Evolutionary conservation across 1,140 invertebrate species (phyloP), one percentile per base, ranked within the genome.

Genomic region (Dermatophagoides farinae): DNA sequence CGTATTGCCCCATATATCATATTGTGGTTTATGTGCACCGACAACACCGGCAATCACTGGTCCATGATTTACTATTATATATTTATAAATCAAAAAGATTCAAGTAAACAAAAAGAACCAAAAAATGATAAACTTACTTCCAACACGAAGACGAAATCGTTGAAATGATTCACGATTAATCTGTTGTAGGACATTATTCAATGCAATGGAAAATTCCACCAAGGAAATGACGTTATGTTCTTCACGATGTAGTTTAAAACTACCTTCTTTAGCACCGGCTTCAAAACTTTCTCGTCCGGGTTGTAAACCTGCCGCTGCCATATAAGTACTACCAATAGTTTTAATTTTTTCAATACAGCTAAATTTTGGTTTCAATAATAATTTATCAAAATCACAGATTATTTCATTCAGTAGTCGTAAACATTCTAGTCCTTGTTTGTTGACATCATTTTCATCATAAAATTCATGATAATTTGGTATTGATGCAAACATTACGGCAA

Each of bases 401-500:
- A 98, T 97, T 75, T 98, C 93, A 70, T 98, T 98, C 0, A 98
- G 75, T 16, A 98, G 75, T 60, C 92, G 73, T 47, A 98, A 71
- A 71, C 91, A 97, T 71, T 97, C 93, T 10, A 97, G 72, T 0
- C 93, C 93, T 73, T 95, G 89, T 68, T 93, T 91, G 69, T 90
- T 95, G 61, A 95, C 88, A 70, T 97, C 91, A 31, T 86, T 90
- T 73, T 97, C 91, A 68, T 92, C 90, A 70, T 97, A 97, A 71
- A 97, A 97, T 70, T 97, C 91, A 68, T 93, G 95, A 72, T 96
- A 97, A 74, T 98, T 97, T 12, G 92, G 90, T 67, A 98, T 96
- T 0, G 89, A 95, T 0, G 91, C 92, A 69, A 97, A 97, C 86
- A 97, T 92, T 0, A 97, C 91, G 0, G 87, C 90, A 51, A 97